A percentile compares a stretch with the other conserved stretches of the same genome.
phyloP scores from a whole-genome alignment of 2,797 vertebrate genomes.

The Poecilia velifera region DNA sequence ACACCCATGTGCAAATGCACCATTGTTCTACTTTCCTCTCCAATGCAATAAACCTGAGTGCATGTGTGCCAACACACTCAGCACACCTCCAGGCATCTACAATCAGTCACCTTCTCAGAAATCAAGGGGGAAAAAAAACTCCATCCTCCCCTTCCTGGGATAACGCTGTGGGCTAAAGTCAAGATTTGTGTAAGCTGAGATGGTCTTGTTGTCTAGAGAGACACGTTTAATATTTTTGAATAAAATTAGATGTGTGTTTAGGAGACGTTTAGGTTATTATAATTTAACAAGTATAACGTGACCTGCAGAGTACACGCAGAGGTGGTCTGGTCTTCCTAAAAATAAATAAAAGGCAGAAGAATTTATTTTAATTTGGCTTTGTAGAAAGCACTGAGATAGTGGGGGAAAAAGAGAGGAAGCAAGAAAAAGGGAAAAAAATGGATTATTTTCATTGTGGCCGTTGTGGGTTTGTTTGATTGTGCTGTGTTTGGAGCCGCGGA shows the following conservation, averaged over 20 bases:
- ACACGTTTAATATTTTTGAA: conserved; percentile 33
- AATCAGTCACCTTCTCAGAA: conserved; percentile 50
- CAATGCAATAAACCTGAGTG: conserved; percentile 2
- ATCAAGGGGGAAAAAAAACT: conserved; percentile 19
- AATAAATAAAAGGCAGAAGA: conserved; percentile 73
- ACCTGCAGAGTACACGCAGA: conserved; percentile 67
- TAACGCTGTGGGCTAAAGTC: conserved; percentile 4
- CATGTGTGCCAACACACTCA: conserved; percentile 14
- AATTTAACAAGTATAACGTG: conserved; percentile 63
- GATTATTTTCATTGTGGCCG: conserved; percentile 75
- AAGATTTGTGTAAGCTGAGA: neutral
- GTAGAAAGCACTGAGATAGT: conserved; percentile 40
- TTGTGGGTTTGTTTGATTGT: conserved; percentile 74
- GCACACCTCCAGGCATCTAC: conserved; percentile 51
- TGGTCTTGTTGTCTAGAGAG: neutral
- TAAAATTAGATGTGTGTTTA: conserved; percentile 49
- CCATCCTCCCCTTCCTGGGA: neutral
- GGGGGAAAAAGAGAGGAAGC: conserved; percentile 29
- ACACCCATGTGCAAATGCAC: conserved; percentile 47
- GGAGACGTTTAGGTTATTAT: conserved; percentile 49
- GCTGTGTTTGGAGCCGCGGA: conserved; percentile 62
- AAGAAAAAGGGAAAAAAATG: conserved; percentile 38
- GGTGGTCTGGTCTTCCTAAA: conserved; percentile 67
- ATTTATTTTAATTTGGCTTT: conserved; percentile 75
- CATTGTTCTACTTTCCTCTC: conserved; percentile 44